Conservation (phyloP, 1,140 invertebrate genomes). For the Oryctes rhinoceros region DNA sequence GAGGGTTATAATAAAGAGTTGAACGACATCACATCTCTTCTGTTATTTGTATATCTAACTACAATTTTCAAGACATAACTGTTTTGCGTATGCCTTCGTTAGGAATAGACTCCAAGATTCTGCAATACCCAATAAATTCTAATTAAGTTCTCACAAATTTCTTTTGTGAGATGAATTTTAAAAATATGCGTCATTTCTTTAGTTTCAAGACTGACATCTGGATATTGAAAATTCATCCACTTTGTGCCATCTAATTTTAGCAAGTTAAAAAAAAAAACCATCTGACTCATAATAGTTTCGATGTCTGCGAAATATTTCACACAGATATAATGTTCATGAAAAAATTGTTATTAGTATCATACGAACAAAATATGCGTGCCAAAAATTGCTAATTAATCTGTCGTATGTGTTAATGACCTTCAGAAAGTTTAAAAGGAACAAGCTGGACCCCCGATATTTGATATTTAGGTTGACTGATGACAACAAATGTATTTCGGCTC, state of each 20-base stretch:
- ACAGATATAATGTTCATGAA: conserved; percentile 25
- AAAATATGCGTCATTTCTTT: too few species aligned
- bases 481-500: conserved; percentile 20
- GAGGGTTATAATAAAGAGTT: too few species aligned
- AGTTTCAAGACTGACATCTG: too few species aligned
- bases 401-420: conserved; percentile 28
- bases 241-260: background rate
- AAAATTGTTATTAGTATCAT: conserved; percentile 20
- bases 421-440: conserved; percentile 7
- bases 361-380: conserved; percentile 1
- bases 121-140: too few species aligned
- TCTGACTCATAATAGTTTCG: conserved; percentile 8
- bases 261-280: background rate
- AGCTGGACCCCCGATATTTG: background rate
- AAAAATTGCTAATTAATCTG: conserved; percentile 29
- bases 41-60: too few species aligned
- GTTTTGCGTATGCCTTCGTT: too few species aligned
- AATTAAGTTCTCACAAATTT: too few species aligned
- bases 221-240: background rate
- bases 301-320: background rate
- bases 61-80: too few species aligned
- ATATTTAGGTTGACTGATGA: conserved; percentile 36
- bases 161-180: too few species aligned
- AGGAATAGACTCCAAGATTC: too few species aligned
- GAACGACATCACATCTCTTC: too few species aligned